Conservation (phyloP, 2,797 vertebrate species). For the Decapterus maruadsi region DNA sequence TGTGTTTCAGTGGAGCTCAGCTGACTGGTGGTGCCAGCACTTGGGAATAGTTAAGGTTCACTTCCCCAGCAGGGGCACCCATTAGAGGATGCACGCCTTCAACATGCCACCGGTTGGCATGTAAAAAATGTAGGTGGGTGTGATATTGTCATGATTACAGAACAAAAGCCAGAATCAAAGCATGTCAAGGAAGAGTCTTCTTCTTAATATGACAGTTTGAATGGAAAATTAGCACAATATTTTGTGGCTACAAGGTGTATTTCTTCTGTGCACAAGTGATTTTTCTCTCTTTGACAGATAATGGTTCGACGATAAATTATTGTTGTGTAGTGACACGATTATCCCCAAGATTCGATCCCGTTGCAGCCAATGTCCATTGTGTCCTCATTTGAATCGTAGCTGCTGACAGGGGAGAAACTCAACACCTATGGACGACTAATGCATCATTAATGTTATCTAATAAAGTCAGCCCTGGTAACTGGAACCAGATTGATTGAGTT, state of each 20-base stretch:
- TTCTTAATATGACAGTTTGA: constrained; percentile 12
- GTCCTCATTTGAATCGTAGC: constrained; percentile 59
- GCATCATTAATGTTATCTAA: constrained; percentile 83
- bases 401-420: constrained; percentile 65
- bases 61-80: constrained; percentile 18
- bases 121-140: constrained; percentile 18
- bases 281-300: constrained; percentile 29
- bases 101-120: constrained; percentile 1
- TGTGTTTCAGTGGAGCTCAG: constrained; percentile 10
- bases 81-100: constrained; percentile 19
- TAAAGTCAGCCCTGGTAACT: constrained; percentile 73
- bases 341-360: constrained; percentile 44
- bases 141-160: constrained; percentile 11
- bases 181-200: not conserved
- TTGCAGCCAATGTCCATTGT: constrained; percentile 47
- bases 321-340: constrained; percentile 33
- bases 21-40: constrained; percentile 22
- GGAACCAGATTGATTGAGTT: constrained; percentile 80
- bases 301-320: constrained; percentile 46
- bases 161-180: not conserved
- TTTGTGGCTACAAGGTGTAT: not conserved
- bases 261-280: constrained; percentile 23
- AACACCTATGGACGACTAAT: constrained; percentile 73
- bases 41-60: constrained; percentile 26
- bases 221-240: constrained; percentile 16